Evolutionary conservation across 2,113 vertebrate species (phyloP).

Genomic region (Sinosuthora webbiana): DNA sequence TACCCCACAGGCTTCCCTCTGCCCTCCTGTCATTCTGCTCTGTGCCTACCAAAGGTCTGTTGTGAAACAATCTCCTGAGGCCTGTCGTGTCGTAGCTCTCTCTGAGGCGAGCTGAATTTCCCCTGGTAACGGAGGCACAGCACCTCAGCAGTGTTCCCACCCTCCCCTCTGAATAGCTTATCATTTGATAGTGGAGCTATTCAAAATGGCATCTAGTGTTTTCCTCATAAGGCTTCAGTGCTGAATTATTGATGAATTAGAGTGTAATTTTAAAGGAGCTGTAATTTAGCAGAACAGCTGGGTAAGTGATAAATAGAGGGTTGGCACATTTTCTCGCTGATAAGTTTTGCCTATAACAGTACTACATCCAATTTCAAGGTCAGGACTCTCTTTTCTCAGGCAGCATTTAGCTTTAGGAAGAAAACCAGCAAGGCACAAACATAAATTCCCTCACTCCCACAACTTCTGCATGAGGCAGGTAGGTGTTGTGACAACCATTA

Average conservation of each 20-base stretch:
- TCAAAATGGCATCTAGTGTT: constrained; percentile 52
- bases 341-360: not conserved
- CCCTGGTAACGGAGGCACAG: not conserved
- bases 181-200: constrained; percentile 3
- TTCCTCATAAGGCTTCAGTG: not conserved
- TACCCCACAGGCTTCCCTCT: constrained; percentile 43
- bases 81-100: not conserved
- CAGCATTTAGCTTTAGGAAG: not conserved
- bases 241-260: constrained; percentile 54
- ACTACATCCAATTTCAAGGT: constrained; percentile 5
- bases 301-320: constrained; percentile 20
- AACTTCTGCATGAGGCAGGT: not conserved
- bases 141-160: constrained; percentile 2
- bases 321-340: not conserved
- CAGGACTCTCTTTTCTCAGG: not conserved
- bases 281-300: constrained; percentile 44
- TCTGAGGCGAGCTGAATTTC: not conserved
- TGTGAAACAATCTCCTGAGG: constrained; percentile 1
- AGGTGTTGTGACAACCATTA: not conserved
- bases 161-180: not conserved
- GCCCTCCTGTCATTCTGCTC: not conserved
- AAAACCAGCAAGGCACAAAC: not conserved
- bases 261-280: constrained; percentile 26
- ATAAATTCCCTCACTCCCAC: not conserved
- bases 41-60: constrained; percentile 9